Conservation (phyloP, 30 jellyfish, hydroid and myxozoan species). For the Pseudorhiza aurosa region DNA sequence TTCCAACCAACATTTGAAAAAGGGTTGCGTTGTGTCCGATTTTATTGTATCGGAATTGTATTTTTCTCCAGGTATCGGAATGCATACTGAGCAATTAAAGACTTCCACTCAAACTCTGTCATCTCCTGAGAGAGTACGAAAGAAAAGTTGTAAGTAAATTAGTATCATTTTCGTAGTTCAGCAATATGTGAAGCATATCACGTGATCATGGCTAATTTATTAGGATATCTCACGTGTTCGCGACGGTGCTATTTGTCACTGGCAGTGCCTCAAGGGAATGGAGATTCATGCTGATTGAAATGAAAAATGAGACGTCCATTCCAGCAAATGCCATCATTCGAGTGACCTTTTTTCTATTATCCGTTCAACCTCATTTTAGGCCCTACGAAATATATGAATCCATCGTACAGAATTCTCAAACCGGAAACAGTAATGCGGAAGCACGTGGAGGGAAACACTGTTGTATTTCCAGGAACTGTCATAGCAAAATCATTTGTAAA, state of each 20-base stretch:
- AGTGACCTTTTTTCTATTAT: no score
- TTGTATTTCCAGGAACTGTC: constrained; percentile 94
- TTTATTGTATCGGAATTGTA: no score
- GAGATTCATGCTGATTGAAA: no score
- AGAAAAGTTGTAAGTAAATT: constrained; percentile 59
- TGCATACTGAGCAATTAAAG: constrained; percentile 32
- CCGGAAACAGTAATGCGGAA: constrained; percentile 63
- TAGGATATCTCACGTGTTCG: no score
- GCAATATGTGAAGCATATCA: no score
- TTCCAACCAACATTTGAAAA: no score
- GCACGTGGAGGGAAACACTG: constrained; percentile 78
- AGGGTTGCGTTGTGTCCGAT: no score
- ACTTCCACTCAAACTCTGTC: constrained; percentile 3
- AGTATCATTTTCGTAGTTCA: background rate
- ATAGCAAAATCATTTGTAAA: constrained; percentile 93
- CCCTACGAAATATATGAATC: constrained; percentile 60
- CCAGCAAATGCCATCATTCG: no score
- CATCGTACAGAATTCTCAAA: constrained; percentile 64
- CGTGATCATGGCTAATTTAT: no score
- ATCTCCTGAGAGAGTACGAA: constrained; percentile 61
- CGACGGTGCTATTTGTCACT: no score
- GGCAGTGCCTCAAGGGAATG: no score
- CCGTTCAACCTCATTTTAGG: constrained; percentile 29
- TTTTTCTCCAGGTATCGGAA: constrained; percentile 51
- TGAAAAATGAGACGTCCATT: no score